phyloP scores from a whole-genome alignment of 2,797 vertebrate species.

The Lutjanus campechanus region DNA sequence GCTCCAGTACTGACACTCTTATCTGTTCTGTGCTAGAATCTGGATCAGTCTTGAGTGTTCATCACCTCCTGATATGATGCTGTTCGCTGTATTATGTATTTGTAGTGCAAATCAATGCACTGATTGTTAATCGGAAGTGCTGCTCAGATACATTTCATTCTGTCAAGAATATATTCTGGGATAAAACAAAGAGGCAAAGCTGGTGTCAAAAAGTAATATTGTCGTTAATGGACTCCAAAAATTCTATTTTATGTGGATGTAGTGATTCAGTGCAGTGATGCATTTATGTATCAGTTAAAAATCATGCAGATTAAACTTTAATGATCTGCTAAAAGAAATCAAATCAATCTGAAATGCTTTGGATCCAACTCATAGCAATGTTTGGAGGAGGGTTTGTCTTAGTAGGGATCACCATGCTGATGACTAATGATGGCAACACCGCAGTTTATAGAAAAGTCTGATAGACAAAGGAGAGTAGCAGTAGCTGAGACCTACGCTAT shows the following conservation, averaged over 20 bases:
- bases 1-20: conserved; percentile 49
- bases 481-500: too few relatives aligned
- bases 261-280: neutral
- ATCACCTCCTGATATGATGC: neutral
- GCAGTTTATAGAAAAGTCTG: neutral
- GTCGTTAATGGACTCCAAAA: neutral
- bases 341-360: neutral
- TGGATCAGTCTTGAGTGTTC: neutral
- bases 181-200: neutral
- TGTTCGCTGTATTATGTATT: conserved; percentile 4
- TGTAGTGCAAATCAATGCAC: neutral
- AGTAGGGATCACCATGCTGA: neutral
- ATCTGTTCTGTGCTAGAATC: neutral
- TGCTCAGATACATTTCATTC: neutral
- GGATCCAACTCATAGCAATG: neutral
- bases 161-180: neutral
- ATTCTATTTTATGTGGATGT: neutral
- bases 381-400: neutral
- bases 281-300: too few relatives aligned
- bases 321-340: neutral
- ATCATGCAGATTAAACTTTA: neutral
- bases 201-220: neutral
- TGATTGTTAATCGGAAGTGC: neutral
- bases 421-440: neutral
- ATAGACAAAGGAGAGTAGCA: neutral